A percentile compares a stretch with the other conserved stretches of the same genome.
These are phyloP conservation scores for Hypsopygia costalis DNA, from an alignment of 2,888 invertebrate species.

Conservation along the genomic window DNA sequence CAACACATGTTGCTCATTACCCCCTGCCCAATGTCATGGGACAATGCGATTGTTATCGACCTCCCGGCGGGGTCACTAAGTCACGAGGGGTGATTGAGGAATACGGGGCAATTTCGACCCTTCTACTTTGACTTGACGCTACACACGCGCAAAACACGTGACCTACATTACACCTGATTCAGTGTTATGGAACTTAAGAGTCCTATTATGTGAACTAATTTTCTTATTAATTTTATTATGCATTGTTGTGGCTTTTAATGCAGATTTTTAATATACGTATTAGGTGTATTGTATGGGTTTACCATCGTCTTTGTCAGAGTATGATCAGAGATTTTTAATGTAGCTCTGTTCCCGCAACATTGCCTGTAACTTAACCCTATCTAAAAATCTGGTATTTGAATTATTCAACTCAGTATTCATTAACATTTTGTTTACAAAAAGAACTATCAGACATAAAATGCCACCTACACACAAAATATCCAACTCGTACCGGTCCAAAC, in stretches of 20 bases:
- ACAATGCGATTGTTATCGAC: slow-evolving; percentile 67
- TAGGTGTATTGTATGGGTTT: background rate
- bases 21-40: slow-evolving; percentile 33
- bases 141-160: slow-evolving; percentile 47
- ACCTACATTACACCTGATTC: slow-evolving; percentile 30
- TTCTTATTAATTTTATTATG: no score
- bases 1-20: slow-evolving; percentile 50
- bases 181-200: slow-evolving; percentile 4
- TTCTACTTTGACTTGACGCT: slow-evolving; percentile 30
- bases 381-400: slow-evolving; percentile 39
- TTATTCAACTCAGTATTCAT: slow-evolving; percentile 50
- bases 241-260: background rate
- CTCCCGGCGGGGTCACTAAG: slow-evolving; percentile 59
- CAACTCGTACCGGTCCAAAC: slow-evolving; percentile 72
- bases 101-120: slow-evolving; percentile 31
- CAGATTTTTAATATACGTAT: background rate
- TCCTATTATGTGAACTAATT: background rate
- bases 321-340: no score
- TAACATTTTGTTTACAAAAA: slow-evolving; percentile 68
- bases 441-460: slow-evolving; percentile 61
- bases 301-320: background rate
- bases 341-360: slow-evolving; percentile 2
- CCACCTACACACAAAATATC: slow-evolving; percentile 76
- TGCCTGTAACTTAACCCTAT: slow-evolving; percentile 30
- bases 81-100: slow-evolving; percentile 37